Base-by-base conservation (phyloP, 2,113 vertebrate genomes). In the Paradoxurus hermaphroditus region DNA sequence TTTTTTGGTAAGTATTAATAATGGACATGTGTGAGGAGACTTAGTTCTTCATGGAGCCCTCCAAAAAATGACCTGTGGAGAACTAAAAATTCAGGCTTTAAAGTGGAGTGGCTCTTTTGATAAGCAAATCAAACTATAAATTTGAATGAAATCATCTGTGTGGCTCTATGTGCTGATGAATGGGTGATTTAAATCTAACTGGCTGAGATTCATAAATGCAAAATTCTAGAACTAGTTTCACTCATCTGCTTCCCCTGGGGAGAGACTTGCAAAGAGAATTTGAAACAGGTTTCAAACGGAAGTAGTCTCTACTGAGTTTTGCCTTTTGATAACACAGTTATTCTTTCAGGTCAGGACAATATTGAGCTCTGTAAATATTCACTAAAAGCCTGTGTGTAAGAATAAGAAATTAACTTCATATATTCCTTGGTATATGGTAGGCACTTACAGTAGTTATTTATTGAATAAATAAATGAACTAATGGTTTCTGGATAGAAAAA, bases 71-170 rank as follows among this genome's bases (percentile, higher is more conserved):
- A 56, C 49, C n/a, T 36, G 11, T 39, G 31, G 39, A 89, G 63
- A 77, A 96, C 16, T 59, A 25, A 96, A 97, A 96, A 41, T 46
- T 78, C 56, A 93, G 34, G 8, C 7, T 90, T 95, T 78, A 83
- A 83, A 90, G 59, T 49, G 62, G 25, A 18, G 12, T 41, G 41
- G 63, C 73, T 70, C 39, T 18, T 89, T 96, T 96, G 88, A 96
- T 79, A 96, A 91, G 21, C 27, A 96, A 95, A 96, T 94, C 36
- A 91, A 91, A 88, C 21, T 72, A 34, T 70, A 79, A 29, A 68
- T 89, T 92, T 72, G n/a, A 94, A 53, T 89, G 21, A 70, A 81
- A 86, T 90, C 10, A 95, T 79, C 83, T 82, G 25, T 62, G 46
- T 39, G 68, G 34, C 1, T 86, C 8, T 86, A 23, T 77, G 18